These are phyloP conservation scores for Cyclura pinguis DNA, from an alignment of 2,797 vertebrate species.

Conservation along the genomic window DNA sequence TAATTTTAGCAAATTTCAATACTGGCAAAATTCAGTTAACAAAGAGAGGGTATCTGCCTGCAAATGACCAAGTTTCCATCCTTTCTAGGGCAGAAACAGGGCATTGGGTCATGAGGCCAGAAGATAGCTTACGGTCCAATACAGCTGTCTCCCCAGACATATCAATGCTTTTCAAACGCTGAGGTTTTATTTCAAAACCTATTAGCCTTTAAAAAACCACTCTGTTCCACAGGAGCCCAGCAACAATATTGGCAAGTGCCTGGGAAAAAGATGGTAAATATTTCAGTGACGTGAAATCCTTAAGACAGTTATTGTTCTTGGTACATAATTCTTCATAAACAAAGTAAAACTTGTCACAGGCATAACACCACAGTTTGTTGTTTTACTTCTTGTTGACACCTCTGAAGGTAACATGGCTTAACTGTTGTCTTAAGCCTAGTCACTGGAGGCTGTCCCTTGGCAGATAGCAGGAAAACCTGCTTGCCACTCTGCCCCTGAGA, in stretches of 20 bases:
- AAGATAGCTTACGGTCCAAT: too few species aligned
- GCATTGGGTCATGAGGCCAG: too few species aligned
- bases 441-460: too few species aligned
- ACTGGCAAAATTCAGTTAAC: conserved; percentile 4
- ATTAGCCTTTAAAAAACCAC: background rate
- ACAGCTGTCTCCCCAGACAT: too few species aligned
- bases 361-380: background rate
- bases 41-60: background rate
- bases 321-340: background rate
- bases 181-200: background rate
- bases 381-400: background rate
- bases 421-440: background rate
- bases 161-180: fast-evolving
- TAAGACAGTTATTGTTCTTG: background rate
- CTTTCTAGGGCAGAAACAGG: too few species aligned
- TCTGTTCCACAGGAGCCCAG: background rate
- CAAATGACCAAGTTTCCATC: conserved; percentile 7
- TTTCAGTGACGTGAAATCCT: background rate
- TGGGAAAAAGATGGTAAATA: background rate
- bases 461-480: background rate
- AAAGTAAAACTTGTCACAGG: background rate
- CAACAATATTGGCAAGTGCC: background rate
- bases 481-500: background rate
- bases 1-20: background rate
- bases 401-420: background rate